Base-by-base conservation (phyloP, 53 echinoderm and acorn worm species). In the Zoroaster sp. region DNA sequence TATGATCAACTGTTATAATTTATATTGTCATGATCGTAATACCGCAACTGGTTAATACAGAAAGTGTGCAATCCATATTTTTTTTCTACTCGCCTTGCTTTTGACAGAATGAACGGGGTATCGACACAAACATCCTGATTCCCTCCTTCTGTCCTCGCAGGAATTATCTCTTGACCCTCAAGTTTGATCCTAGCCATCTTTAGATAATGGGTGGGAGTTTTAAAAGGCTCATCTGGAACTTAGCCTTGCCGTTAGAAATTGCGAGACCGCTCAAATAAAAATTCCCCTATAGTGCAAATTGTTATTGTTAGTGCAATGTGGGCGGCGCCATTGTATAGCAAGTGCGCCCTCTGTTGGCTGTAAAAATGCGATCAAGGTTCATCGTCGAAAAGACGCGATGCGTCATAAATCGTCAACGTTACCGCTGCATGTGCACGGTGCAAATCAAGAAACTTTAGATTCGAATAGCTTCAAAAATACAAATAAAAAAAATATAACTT, bases 71-170 rank as follows among this genome's bases (percentile, higher is more conserved):
- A 66, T 42, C 35, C 7, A 5, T 35, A 7, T 2, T n/a, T n/a
- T n/a, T n/a, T n/a, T n/a, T n/a, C n/a, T n/a, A 68, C 67, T 71
- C 47, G 51, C 97, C 94, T 93, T 35, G 97, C 77, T 90, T 94
- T 95, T 21, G 89, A 88, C 20, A 97, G 88, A 85, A 92, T 81
- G 86, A 95, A 97, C 6, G 93, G 92, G 31, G 59, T 90, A 45
- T 95, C 95, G 32, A 66, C 45, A 90, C 89, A 97, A 52, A 97
- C 97, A 80, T 97, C 91, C 32, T 59, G 34, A 30, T 54, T 70
- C 34, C 92, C 83, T 11, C 97, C 97, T 88, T 97, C 97, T 66
- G 92, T 95, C 76, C 90, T 85, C 21, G 97, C 97, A 37, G 97
- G 97, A 63, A 87, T 74, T 18, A 95, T 75, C 31, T 93, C 95